Percentiles rank a stretch among this genome's conserved stretches.
These are phyloP conservation scores for Laterallus jamaicensis DNA, from an alignment of 2,113 vertebrate genomes.

Conservation along the genomic window DNA sequence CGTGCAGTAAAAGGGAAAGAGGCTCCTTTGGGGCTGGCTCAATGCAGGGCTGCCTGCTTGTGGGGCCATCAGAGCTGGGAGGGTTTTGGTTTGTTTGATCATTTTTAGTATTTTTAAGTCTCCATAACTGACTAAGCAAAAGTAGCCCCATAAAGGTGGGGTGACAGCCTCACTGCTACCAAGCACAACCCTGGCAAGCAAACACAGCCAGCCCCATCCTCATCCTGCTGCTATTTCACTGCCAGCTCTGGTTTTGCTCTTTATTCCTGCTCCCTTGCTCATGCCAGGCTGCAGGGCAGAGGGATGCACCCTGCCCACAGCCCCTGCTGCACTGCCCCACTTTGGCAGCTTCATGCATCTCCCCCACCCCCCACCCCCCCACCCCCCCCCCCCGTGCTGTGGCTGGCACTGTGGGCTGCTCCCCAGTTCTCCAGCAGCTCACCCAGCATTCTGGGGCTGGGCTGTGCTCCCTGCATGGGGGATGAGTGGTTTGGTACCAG, in stretches of 20 bases:
- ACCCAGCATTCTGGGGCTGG: neutral
- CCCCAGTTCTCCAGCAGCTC: neutral
- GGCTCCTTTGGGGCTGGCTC: neutral
- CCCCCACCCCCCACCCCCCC: too few species aligned
- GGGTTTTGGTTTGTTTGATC: neutral
- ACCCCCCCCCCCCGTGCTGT: accelerated
- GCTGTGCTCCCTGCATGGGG: neutral
- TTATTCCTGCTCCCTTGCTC: neutral
- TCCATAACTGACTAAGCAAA: neutral
- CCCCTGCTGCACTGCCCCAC: accelerated
- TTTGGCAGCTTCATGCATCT: accelerated
- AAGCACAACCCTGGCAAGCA: accelerated
- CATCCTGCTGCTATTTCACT: neutral
- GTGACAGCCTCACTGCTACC: accelerated
- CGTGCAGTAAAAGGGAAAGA: accelerated
- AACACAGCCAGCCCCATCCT: neutral
- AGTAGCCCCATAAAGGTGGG: neutral
- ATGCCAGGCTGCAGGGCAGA: neutral
- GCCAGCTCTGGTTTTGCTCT: neutral
- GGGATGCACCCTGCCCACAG: neutral
- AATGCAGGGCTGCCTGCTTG: neutral
- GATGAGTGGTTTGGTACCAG: neutral
- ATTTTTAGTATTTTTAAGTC: neutral
- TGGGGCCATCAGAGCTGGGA: accelerated
- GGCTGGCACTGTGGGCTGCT: neutral